Conservation (phyloP, 2,888 invertebrate genomes). For the Amphipoea oculea region DNA sequence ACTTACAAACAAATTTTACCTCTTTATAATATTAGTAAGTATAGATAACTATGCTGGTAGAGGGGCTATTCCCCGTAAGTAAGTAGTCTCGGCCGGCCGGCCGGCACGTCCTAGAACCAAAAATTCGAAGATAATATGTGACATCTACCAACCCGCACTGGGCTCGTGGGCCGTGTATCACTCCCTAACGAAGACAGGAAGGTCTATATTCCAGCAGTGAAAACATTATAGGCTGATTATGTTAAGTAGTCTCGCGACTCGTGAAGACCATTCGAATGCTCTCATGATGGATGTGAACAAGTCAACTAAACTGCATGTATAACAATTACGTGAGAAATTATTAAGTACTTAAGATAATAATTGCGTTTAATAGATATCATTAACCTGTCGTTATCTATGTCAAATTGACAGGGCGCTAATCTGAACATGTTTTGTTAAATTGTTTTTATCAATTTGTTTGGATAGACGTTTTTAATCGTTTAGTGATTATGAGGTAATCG, state of each 20-base stretch:
- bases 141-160: too few species aligned
- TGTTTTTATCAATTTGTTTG: conserved; percentile 46
- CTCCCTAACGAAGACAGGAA: too few species aligned
- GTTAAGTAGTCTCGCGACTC: not conserved
- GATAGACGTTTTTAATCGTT: conserved; percentile 25
- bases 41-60: too few species aligned
- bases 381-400: conserved; percentile 23
- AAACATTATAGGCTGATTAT: too few species aligned
- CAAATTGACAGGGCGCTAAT: conserved; percentile 29
- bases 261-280: not conserved
- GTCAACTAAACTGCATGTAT: conserved; percentile 4
- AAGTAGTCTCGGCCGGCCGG: too few species aligned
- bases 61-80: too few species aligned
- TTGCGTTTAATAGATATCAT: conserved; percentile 24
- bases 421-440: conserved; percentile 14
- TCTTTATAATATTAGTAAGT: too few species aligned
- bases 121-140: too few species aligned
- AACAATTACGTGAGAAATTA: not conserved
- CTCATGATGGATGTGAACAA: not conserved
- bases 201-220: too few species aligned
- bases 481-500: conserved; percentile 14
- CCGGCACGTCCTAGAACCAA: too few species aligned
- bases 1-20: too few species aligned
- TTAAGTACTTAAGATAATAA: conserved; percentile 17
- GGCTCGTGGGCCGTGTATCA: too few species aligned